Conservation (phyloP, 2,797 vertebrate species). For the Botia almorhae region DNA sequence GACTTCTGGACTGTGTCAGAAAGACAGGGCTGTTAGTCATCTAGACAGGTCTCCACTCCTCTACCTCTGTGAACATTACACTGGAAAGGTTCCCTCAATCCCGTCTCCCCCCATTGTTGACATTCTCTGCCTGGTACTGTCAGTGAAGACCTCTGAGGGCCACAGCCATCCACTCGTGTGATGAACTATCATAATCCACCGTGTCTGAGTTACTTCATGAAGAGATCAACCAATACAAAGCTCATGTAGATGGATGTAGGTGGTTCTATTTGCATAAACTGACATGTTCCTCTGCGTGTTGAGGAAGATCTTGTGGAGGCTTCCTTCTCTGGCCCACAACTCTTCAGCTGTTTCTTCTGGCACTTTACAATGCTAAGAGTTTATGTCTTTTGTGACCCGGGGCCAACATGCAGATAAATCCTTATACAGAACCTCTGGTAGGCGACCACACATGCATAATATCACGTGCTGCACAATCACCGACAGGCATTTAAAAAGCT, state of each 20-base stretch:
- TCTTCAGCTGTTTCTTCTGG: not conserved
- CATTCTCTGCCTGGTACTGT: constrained; percentile 63
- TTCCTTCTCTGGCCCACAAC: constrained; percentile 1
- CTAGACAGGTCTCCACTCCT: constrained; percentile 64
- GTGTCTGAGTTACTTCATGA: constrained; percentile 51
- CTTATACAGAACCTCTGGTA: constrained; percentile 25
- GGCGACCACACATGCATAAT: constrained; percentile 46
- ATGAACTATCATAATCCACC: constrained; percentile 11
- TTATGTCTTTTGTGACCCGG: constrained; percentile 59
- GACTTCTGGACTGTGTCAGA: constrained; percentile 64
- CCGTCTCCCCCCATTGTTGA: constrained; percentile 48
- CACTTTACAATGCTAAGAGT: constrained; percentile 46
- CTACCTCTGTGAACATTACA: constrained; percentile 53
- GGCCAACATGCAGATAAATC: constrained; percentile 49
- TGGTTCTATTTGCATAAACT: constrained; percentile 17
- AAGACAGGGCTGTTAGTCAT: constrained; percentile 65
- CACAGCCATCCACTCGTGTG: constrained; percentile 28
- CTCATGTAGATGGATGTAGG: constrained; percentile 4
- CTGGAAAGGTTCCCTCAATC: constrained; percentile 51
- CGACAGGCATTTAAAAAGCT: not conserved
- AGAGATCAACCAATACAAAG: constrained; percentile 34
- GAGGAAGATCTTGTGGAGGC: constrained; percentile 14
- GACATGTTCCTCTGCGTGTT: constrained; percentile 28
- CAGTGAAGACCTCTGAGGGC: constrained; percentile 37
- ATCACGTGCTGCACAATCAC: not conserved